phyloP scores from a whole-genome alignment of 2,888 invertebrate genomes.

The Apeira syringaria region DNA sequence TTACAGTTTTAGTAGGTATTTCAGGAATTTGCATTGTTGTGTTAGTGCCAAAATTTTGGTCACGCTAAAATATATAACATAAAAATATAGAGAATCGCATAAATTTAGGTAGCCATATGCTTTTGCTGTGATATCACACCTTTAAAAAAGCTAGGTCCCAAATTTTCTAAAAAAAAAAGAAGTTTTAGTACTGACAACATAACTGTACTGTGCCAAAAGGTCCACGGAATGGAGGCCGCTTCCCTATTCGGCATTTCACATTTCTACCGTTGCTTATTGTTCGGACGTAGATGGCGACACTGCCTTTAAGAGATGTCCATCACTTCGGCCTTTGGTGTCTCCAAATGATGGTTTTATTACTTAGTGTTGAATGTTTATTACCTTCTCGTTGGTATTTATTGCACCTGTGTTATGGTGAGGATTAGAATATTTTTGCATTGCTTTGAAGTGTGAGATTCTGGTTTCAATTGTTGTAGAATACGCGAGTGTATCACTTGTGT shows the following conservation, averaged over 20 bases:
- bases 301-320: slow-evolving; percentile 38
- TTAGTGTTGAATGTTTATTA: slow-evolving; percentile 24
- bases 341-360: slow-evolving; percentile 41
- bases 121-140: too few species aligned
- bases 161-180: too few species aligned
- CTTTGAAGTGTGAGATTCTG: neutral
- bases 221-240: slow-evolving; percentile 17
- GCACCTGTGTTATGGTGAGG: neutral
- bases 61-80: too few species aligned
- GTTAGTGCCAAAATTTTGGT: too few species aligned
- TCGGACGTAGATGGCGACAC: slow-evolving; percentile 45
- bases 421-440: neutral
- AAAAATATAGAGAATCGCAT: too few species aligned
- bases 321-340: slow-evolving; percentile 32
- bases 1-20: too few species aligned
- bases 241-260: slow-evolving; percentile 45
- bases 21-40: too few species aligned
- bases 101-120: too few species aligned
- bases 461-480: too few species aligned
- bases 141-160: too few species aligned
- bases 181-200: slow-evolving; percentile 4
- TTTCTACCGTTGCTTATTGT: slow-evolving; percentile 43
- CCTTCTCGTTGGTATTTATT: slow-evolving; percentile 10
- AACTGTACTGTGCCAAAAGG: neutral
- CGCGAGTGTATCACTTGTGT: too few species aligned